Conservation (phyloP, 1,140 invertebrate species). For the Phortica variegata region DNA sequence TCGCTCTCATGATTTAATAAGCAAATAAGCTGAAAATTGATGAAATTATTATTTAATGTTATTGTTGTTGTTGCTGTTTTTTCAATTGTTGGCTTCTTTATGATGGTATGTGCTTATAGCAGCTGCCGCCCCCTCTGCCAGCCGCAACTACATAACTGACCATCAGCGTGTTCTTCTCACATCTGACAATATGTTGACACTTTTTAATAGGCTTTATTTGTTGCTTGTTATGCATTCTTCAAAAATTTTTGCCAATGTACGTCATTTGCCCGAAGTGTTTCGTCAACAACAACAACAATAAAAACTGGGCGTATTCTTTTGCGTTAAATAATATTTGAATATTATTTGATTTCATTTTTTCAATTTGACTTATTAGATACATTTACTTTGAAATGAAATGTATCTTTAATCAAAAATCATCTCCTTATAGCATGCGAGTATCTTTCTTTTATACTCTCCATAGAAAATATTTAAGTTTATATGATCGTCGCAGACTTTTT, state of each 20-base stretch:
- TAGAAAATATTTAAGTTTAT: too few species aligned
- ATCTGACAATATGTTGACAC: too few species aligned
- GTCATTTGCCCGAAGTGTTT: constrained; percentile 32
- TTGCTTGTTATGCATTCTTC: constrained; percentile 5
- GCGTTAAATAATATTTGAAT: constrained; percentile 7
- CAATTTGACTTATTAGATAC: constrained; percentile 10
- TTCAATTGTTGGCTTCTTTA: too few species aligned
- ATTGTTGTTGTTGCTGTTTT: background rate
- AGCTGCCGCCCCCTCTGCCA: background rate
- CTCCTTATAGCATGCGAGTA: too few species aligned
- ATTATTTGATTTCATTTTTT: background rate
- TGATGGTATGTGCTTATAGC: too few species aligned
- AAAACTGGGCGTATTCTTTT: constrained; percentile 33
- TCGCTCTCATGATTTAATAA: constrained; percentile 52
- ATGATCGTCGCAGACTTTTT: constrained; percentile 8
- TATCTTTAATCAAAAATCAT: too few species aligned
- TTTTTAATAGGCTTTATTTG: constrained; percentile 1
- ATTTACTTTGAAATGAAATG: constrained; percentile 8
- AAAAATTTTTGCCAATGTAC: constrained; percentile 21
- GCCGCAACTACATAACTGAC: background rate
- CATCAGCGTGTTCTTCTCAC: too few species aligned
- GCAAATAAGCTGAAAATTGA: constrained; percentile 51
- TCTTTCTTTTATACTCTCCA: too few species aligned
- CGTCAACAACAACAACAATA: constrained; percentile 5
- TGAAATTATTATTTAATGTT: constrained; percentile 31